Base-by-base conservation (phyloP, 2,888 invertebrate genomes). In the Dicranocentrus wangi region DNA sequence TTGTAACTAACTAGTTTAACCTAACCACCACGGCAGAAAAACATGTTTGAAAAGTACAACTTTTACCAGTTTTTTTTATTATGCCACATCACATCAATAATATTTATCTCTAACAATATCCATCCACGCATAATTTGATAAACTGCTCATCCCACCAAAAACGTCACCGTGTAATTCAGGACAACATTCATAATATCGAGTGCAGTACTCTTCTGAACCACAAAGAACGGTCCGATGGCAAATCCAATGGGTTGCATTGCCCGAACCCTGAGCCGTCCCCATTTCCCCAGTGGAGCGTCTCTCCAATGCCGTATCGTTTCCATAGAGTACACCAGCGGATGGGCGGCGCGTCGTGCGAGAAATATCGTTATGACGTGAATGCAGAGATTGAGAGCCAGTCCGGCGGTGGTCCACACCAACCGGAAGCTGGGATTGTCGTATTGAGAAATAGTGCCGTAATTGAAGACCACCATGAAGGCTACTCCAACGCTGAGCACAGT, bases 221-320 rank as follows among this genome's bases (percentile, higher is more conserved):
- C 5, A 23, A 65, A 65, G 65, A 65, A 65, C 1, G 42, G 42
- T 15, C 65, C 65, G 10, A 65, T 3, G 13, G 42, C 13, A 15
- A 65, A 43, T 5, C 43, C 42, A 25, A 42, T 23, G 3, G 19
- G 23, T 42, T 10, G 10, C 65, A 65, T 42, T 1, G 65, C 8
- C 13, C 23, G 42, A 1, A 42, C 19, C 21, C 43, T 42, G 10
- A n/a, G 5, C n/a, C 65, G 15, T n/a, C 43, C 65, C 10, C 42
- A 21, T 23, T 27, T 42, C 1, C n/a, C 25, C 5, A 42, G 1
- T 2, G 5, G 3, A 1, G 1, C 43, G 3, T 23, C 43, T 23
- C 23, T 65, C 65, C 65, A 65, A 7, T 15, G 43, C 1, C 21
- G 43, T 1, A 65, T 65, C 3, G 23, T 42, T 7, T 42, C 43